Evolutionary conservation across 1,140 invertebrate genomes (phyloP), one percentile per base, ranked within the genome.

Genomic region (Thaumatotibia leucotreta): DNA sequence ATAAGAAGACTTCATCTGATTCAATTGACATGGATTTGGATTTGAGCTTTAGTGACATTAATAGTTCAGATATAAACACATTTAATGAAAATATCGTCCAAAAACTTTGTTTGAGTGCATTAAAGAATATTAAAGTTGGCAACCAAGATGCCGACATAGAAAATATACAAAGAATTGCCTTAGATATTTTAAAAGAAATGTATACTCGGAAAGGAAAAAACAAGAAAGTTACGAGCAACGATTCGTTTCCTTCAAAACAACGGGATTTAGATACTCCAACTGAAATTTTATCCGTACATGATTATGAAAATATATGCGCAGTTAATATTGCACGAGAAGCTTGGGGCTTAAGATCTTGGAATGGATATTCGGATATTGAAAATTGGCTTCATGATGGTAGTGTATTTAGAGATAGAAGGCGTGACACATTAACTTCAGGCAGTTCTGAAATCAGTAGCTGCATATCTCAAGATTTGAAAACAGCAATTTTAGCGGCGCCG

Each of bases 231-330:
- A 70, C 80, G 54, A 80, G 69, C 27, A 69, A 71, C 11, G 75
- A 83, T 22, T 62, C 80, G 6, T 68, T 86, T 17, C 74, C 77
- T 11, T 73, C 79, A 11, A 89, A 90, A 77, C 70, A 75, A 70
- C 77, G 90, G 10, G 90, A 92, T 74, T 70, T 91, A 23, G 93
- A 93, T 39, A 93, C 93, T 10, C 92, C 93, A 66, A 93, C 93
- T 52, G 93, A 93, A 75, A 89, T 93, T 9, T 86, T 93, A 22
- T 94, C 93, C 0, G 92, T 93, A 31, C 94, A 94, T 75, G 94
- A 95, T 76, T 95, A 95, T 73, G 94, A 94, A 80, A 95, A 94
- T 79, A 92, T 95, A 62, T 94, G 94, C 78, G 93, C 94, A 4
- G 84, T 94, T 1, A 94, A 94, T 70, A 93, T 95, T 22, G 93